Base-by-base conservation (phyloP, 1,140 invertebrate species). In the Ceratitis capitata region DNA sequence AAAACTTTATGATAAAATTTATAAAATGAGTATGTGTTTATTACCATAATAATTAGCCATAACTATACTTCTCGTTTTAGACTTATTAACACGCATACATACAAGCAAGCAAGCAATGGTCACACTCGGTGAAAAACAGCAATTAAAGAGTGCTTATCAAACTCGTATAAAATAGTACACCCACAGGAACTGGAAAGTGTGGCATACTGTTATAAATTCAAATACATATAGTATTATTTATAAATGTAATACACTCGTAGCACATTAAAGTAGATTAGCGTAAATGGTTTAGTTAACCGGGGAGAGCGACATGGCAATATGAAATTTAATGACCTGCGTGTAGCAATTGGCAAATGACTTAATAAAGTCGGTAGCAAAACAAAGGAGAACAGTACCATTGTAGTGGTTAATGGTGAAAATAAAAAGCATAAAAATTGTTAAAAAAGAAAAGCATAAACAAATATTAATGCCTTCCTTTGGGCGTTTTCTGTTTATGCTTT, bases 291-390 rank as follows among this genome's bases (percentile, higher is more conserved):
- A 5, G 64, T 14, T 78, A 78, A 78, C 39, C 19, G 26, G 39
- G 23, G 4, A 78, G 4, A 78, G 19, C n/a, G 35, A 19, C 19
- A 45, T 39, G 69, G n/a, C n/a, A 45, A 78, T 78, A 78, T 78
- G 69, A 78, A 78, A 78, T 47, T 78, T 78, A 78, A 78, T 78
- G 39, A 78, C 35, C n/a, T 78, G 69, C 69, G 39, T 78, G 69
- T 12, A 78, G n/a, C 69, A 78, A 78, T 39, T 78, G 12, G 69
- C 69, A 26, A 45, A 78, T 78, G 19, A 47, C 39, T 42, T 45
- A 26, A 42, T 78, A 78, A 47, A 45, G 42, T 45, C 7, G 23
- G 7, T 1, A 45, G 4, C 23, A 78, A 78, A 39, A 32, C 3
- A 56, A 19, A 19, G 39, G 16, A 16, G 61, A 6, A 14, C 14